Percentiles rank a stretch among this genome's conserved stretches.
Conservation (phyloP, 1,140 invertebrate genomes). For the Globodera rostochiensis region DNA sequence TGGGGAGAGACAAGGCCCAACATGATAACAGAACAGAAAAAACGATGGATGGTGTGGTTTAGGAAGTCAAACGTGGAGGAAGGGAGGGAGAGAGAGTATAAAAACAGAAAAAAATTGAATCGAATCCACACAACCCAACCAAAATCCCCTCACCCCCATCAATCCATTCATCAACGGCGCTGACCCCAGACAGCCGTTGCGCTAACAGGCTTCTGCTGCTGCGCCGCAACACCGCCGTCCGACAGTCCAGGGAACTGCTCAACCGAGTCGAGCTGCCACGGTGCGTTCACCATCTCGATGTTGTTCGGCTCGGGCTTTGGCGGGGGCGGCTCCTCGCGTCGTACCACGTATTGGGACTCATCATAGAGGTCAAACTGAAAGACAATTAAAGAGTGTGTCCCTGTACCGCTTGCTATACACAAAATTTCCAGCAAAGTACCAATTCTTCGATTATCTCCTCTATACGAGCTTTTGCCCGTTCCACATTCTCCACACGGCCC, state of each 20-base stretch:
- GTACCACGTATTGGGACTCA: constrained; percentile 37
- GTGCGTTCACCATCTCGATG: constrained; percentile 52
- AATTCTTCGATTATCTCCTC: constrained; percentile 82
- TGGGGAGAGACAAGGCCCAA: too few relatives aligned
- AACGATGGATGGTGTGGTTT: too few relatives aligned
- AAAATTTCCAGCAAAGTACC: constrained; percentile 66
- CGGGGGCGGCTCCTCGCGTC: constrained; percentile 28
- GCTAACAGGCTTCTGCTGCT: constrained; percentile 21
- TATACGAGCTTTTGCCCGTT: constrained; percentile 81
- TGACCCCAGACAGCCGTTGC: constrained; percentile 33
- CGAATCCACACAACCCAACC: not conserved
- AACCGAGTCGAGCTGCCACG: constrained; percentile 48
- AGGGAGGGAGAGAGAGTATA: too few relatives aligned
- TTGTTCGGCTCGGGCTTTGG: constrained; percentile 33
- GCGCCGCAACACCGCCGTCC: not conserved
- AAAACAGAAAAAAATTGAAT: too few relatives aligned
- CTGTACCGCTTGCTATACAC: too few relatives aligned
- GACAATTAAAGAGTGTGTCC: constrained; percentile 52
- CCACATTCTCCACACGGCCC: constrained; percentile 80
- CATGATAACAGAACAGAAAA: too few relatives aligned
- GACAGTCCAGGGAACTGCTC: constrained; percentile 51
- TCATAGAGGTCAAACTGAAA: constrained; percentile 6
- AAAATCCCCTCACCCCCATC: not conserved
- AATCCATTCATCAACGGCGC: constrained; percentile 22
- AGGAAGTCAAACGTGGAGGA: too few relatives aligned